Conservation (phyloP, 1,140 invertebrate genomes). For the Adoxophyes honmai region DNA sequence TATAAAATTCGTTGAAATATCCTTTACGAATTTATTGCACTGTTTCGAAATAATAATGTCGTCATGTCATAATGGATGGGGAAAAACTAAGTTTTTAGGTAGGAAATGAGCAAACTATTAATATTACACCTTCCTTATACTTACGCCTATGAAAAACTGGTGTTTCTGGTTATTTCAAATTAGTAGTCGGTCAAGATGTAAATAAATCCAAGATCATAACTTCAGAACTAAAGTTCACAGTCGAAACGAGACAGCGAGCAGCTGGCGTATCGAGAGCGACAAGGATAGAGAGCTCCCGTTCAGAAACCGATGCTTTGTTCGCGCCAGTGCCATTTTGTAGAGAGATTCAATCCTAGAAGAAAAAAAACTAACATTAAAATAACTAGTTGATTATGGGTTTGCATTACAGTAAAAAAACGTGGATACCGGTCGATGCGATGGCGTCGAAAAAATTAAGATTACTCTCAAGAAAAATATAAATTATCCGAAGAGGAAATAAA, state of each 20-base stretch:
- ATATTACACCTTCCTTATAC: constrained; percentile 22
- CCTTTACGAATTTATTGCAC: constrained; percentile 37
- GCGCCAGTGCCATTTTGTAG: constrained; percentile 37
- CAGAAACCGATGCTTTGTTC: constrained; percentile 17
- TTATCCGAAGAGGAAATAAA: too few relatives aligned
- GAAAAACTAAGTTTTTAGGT: constrained; percentile 37
- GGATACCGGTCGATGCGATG: too few relatives aligned
- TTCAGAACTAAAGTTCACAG: constrained; percentile 29
- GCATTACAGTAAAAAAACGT: too few relatives aligned
- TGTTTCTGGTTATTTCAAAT: constrained; percentile 10
- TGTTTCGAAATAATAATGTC: constrained; percentile 24
- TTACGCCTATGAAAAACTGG: constrained; percentile 22
- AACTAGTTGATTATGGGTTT: too few relatives aligned
- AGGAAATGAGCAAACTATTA: constrained; percentile 48
- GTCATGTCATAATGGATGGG: constrained; percentile 66
- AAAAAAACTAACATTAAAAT: not conserved
- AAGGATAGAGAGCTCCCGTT: constrained; percentile 47
- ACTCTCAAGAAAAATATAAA: too few relatives aligned
- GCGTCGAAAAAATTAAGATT: too few relatives aligned
- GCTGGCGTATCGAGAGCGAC: constrained; percentile 49
- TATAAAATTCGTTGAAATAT: constrained; percentile 58
- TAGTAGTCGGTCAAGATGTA: not conserved
- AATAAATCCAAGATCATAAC: constrained; percentile 16
- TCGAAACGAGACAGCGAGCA: constrained; percentile 52
- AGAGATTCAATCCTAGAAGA: constrained; percentile 37